Base-by-base conservation (phyloP, 2,888 invertebrate genomes). In the Acronicta alni region DNA sequence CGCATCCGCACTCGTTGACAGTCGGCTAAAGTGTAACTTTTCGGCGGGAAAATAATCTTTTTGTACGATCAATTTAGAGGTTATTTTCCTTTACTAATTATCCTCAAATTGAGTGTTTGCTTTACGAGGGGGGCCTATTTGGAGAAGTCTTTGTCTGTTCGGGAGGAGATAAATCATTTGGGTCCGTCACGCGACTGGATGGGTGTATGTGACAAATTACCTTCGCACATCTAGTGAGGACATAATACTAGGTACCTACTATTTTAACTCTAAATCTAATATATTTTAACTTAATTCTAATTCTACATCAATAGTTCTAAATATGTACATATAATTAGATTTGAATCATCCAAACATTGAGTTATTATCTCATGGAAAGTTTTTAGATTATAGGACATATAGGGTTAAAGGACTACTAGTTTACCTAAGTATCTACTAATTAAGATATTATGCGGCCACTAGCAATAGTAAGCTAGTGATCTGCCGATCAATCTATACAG, bases 171-270 rank as follows among this genome's bases (percentile, higher is more conserved):
- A 89, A 93, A 93, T 93, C 93, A 93, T 90, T 88, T 81, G 82
- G 79, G 69, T 64, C 87, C 88, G 91, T 92, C 91, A 89, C 76
- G 83, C 83, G 87, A 83, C 83, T 84, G 85, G 86, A 83, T 81
- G 84, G 83, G 84, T 80, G 84, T 84, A 86, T 85, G 89, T 93
- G 92, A 93, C 92, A 93, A 93, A 93, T 93, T 90, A 86, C 90
- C 85, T 82, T 79, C 67, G 81, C 78, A 81, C 86, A 88, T 85
- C 88, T 87, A 83, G 79, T 82, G 82, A 81, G 79, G 78, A 74
- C 59, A 72, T 74, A 77, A 81, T 81, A 59, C 8, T 9, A 26
- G 1, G 32, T 30, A 85, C 20, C 20, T 20, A 26, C 85, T 87
- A 84, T 83, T 86, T 79, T 67, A 70, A 79, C n/a, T n/a, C n/a